Percentiles rank a stretch among this genome's conserved stretches.
These are phyloP conservation scores for Myotis yumanensis DNA, from an alignment of 2,113 vertebrate genomes.

Conservation along the genomic window DNA sequence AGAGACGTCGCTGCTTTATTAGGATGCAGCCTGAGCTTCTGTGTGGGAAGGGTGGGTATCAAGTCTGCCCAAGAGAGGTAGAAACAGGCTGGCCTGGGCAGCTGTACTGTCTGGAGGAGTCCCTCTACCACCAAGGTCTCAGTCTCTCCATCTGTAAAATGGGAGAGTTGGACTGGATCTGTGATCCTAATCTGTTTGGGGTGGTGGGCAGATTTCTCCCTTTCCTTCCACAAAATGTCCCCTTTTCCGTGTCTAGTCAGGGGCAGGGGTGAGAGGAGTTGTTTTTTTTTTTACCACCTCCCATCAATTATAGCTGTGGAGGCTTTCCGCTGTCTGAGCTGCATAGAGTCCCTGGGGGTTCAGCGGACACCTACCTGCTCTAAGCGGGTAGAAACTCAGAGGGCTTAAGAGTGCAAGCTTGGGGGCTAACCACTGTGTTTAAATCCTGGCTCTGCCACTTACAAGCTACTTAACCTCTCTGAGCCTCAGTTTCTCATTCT, in stretches of 20 bases:
- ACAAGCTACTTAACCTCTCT: neutral
- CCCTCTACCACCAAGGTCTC: neutral
- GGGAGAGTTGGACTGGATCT: neutral
- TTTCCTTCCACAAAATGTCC: neutral
- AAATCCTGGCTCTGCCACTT: neutral
- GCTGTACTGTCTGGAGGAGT: neutral
- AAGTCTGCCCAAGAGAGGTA: neutral
- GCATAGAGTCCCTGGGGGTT: neutral
- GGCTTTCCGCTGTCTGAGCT: neutral
- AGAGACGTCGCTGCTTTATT: conserved; percentile 76
- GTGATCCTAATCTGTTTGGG: neutral
- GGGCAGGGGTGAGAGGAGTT: neutral
- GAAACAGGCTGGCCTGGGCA: neutral
- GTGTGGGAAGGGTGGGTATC: conserved; percentile 6
- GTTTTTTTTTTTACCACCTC: neutral
- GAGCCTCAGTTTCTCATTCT: neutral
- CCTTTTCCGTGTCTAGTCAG: neutral
- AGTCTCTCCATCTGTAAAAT: neutral
- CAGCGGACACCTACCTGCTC: neutral
- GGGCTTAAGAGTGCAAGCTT: neutral
- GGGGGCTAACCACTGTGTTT: neutral
- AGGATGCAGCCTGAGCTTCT: conserved; percentile 66
- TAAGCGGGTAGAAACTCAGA: neutral
- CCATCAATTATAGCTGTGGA: neutral
- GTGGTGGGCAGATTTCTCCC: neutral